Percentiles rank a stretch among this genome's conserved stretches.
Conservation (phyloP, 2,797 vertebrate genomes). For the Paratrypauchen microcephalus region DNA sequence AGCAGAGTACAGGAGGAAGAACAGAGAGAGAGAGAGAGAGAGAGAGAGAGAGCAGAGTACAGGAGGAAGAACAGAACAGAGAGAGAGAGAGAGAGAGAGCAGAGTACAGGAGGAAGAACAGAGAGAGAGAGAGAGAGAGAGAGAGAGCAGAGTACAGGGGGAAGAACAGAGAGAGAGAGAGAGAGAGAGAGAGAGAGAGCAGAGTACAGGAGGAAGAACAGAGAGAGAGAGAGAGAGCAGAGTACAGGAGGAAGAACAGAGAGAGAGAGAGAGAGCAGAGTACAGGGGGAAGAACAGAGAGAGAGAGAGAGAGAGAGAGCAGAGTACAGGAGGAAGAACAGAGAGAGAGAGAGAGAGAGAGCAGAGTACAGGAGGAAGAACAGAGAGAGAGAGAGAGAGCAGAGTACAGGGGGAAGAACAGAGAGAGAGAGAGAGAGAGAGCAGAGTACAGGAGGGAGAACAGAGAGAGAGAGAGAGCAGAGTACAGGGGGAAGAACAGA, state of each 20-base stretch:
- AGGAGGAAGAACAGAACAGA: not conserved
- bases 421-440: too few relatives aligned
- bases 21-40: not conserved
- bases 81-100: too few relatives aligned
- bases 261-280: not conserved
- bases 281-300: too few relatives aligned
- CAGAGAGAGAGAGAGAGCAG: not conserved
- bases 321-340: too few relatives aligned
- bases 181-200: not conserved
- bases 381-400: too few relatives aligned
- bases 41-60: not conserved
- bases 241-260: not conserved
- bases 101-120: too few relatives aligned
- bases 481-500: not conserved
- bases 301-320: too few relatives aligned
- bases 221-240: too few relatives aligned
- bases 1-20: not conserved
- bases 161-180: not conserved
- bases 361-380: not conserved
- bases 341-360: conserved; percentile 2
- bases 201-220: too few relatives aligned
- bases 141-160: not conserved
- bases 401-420: not conserved
- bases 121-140: not conserved
- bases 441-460: too few relatives aligned